Conservation (phyloP, 2,113 vertebrate species). For the Heliornis fulica region DNA sequence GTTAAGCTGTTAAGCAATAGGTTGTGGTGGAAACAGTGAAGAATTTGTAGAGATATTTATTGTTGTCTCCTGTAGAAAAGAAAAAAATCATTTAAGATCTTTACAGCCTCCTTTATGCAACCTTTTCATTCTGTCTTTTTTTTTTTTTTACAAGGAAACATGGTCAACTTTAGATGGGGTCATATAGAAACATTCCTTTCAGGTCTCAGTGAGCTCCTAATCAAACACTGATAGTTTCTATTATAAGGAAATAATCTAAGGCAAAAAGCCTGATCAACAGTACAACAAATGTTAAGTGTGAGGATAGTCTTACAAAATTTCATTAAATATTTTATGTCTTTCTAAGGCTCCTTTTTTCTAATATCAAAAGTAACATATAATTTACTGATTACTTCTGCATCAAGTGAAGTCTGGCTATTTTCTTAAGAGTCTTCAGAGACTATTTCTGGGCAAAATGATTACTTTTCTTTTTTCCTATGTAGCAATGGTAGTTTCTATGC, state of each 20-base stretch:
- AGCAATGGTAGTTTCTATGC: neutral
- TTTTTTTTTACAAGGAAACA: neutral
- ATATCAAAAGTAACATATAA: slow-evolving; percentile 25
- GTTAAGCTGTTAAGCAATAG: neutral
- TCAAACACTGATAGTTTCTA: neutral
- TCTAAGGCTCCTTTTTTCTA: slow-evolving; percentile 5
- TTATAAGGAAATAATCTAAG: neutral
- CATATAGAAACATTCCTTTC: neutral
- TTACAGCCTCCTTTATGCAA: neutral
- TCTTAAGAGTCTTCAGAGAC: neutral
- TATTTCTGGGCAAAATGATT: slow-evolving; percentile 11
- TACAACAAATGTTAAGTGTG: neutral
- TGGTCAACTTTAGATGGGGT: neutral
- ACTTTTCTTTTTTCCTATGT: neutral
- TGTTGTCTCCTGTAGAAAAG: neutral
- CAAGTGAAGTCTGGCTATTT: slow-evolving; percentile 15
- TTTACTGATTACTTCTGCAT: slow-evolving; percentile 42
- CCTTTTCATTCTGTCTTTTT: neutral
- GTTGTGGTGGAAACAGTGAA: neutral
- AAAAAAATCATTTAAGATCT: neutral
- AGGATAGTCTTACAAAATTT: slow-evolving; percentile 28
- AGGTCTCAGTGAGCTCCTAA: neutral
- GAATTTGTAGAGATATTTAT: neutral
- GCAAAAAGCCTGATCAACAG: neutral
- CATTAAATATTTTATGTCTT: slow-evolving; percentile 47